phyloP scores from a whole-genome alignment of 2,113 vertebrate species.

The Zosterops borbonicus region DNA sequence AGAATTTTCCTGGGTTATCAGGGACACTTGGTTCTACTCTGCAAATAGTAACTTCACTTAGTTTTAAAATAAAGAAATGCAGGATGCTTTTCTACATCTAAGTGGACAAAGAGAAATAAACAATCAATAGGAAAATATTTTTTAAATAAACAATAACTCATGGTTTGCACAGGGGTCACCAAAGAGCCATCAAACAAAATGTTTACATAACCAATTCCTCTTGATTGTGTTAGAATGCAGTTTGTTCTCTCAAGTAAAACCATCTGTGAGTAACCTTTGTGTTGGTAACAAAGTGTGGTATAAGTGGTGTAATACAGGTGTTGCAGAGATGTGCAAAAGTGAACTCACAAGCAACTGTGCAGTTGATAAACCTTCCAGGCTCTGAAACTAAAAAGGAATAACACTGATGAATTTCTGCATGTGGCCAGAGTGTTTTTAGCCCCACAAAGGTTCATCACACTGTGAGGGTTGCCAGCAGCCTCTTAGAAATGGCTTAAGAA shows the following conservation, averaged over 20 bases:
- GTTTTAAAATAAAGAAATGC: background rate
- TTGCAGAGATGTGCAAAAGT: background rate
- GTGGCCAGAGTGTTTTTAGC: background rate
- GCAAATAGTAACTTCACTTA: background rate
- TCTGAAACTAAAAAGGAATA: background rate
- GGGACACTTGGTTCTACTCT: background rate
- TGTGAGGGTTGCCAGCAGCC: too few species aligned
- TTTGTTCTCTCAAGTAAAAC: background rate
- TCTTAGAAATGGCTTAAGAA: background rate
- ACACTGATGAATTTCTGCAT: rapidly evolving
- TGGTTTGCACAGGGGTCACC: background rate
- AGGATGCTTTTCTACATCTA: background rate
- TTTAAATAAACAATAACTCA: background rate
- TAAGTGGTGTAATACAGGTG: background rate
- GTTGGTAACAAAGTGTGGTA: rapidly evolving
- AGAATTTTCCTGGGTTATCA: background rate
- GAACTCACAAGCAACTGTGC: background rate
- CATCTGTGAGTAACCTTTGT: background rate
- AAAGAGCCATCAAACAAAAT: background rate
- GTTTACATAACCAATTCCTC: background rate
- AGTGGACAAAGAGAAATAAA: background rate
- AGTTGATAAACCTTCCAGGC: background rate
- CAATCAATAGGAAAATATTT: background rate
- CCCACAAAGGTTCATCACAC: background rate
- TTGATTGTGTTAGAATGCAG: background rate